Conservation (phyloP, 2,797 vertebrate species). For the Dicrostonyx torquatus region DNA sequence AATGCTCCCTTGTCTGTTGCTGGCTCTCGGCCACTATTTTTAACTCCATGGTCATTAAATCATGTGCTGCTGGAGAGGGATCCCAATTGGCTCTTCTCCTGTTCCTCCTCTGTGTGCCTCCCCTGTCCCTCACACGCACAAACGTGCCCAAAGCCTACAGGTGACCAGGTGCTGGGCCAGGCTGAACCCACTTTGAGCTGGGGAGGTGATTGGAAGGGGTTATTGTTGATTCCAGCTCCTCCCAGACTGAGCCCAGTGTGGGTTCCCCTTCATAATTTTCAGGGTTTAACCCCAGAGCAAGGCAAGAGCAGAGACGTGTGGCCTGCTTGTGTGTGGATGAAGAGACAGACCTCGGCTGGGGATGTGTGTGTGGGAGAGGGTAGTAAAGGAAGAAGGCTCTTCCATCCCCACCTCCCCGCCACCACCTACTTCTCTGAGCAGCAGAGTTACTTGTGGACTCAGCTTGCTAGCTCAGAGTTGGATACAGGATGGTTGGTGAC, state of each 20-base stretch:
- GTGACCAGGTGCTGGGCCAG: neutral
- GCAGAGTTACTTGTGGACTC: neutral
- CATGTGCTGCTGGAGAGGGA: neutral
- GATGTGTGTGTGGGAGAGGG: neutral
- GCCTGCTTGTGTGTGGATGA: neutral
- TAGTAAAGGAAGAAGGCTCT: neutral
- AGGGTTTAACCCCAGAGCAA: neutral
- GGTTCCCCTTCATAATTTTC: neutral
- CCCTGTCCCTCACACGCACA: no score
- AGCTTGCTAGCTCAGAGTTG: neutral
- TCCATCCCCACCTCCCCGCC: no score
- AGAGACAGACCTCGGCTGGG: neutral
- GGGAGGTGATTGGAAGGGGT: neutral
- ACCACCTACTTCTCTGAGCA: neutral
- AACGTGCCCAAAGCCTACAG: neutral
- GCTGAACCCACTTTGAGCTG: neutral
- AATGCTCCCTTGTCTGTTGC: neutral
- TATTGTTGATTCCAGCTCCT: neutral
- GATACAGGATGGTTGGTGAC: neutral
- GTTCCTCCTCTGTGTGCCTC: neutral
- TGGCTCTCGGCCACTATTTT: slow-evolving; percentile 48
- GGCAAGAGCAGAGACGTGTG: neutral
- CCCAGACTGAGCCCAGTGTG: neutral
- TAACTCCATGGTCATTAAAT: slow-evolving; percentile 56
- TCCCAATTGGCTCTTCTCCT: neutral